Evolutionary conservation across 2,888 invertebrate genomes (phyloP).

Genomic region (Drosophila quinaria): DNA sequence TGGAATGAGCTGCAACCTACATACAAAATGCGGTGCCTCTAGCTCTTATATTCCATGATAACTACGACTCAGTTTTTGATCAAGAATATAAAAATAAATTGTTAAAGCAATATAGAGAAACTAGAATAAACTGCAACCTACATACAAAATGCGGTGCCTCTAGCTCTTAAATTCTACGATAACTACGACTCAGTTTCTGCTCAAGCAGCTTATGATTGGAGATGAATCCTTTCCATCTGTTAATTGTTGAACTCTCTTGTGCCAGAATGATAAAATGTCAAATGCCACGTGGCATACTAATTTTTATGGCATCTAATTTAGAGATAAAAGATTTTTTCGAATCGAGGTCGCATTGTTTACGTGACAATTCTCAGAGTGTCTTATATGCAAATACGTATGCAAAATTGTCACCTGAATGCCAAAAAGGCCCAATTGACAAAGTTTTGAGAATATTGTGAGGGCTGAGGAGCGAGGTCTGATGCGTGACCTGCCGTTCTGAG

Average conservation of each 20-base stretch:
- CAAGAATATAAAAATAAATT: too few species aligned
- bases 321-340: not conserved
- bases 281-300: not conserved
- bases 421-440: not conserved
- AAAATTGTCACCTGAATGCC: conserved; percentile 10
- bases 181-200: too few species aligned
- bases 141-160: too few species aligned
- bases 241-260: not conserved
- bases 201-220: too few species aligned
- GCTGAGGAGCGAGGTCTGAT: not conserved
- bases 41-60: too few species aligned
- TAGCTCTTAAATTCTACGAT: too few species aligned
- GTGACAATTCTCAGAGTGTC: conserved; percentile 8
- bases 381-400: conserved; percentile 14
- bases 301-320: not conserved
- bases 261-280: not conserved
- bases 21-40: too few species aligned
- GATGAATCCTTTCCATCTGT: too few species aligned
- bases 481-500: conserved; percentile 17
- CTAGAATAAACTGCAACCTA: too few species aligned
- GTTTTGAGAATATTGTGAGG: not conserved
- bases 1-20: too few species aligned
- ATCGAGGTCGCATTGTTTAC: conserved; percentile 1
- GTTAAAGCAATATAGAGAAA: too few species aligned
- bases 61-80: too few species aligned